phyloP scores from a whole-genome alignment of 2,888 invertebrate species.

The Drosophila nr. medialis region DNA sequence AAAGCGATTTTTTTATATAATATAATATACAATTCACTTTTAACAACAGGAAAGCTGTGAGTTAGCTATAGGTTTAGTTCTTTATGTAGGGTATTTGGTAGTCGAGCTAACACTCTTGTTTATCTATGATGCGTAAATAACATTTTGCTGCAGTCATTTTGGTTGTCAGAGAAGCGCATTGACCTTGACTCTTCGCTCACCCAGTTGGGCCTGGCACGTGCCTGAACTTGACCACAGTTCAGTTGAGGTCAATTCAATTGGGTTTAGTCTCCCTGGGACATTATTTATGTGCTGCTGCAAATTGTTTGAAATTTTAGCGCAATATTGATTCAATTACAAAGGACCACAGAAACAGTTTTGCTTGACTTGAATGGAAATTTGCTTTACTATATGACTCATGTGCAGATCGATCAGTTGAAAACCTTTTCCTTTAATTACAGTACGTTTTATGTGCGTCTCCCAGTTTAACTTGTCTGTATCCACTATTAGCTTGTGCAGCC shows the following conservation, averaged over 20 bases:
- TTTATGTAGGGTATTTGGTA: not conserved
- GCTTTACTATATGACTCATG: not conserved
- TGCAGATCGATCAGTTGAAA: not conserved
- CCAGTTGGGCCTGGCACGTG: slow-evolving; percentile 19
- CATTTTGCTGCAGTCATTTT: slow-evolving; percentile 54
- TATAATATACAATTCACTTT: not conserved
- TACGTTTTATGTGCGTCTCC: not conserved
- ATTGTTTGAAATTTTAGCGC: slow-evolving; percentile 16
- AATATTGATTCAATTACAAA: slow-evolving; percentile 20
- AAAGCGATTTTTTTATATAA: not conserved
- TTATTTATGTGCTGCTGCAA: slow-evolving; percentile 39
- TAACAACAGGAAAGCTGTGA: not conserved
- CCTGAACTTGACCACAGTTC: slow-evolving; percentile 37
- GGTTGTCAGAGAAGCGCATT: slow-evolving; percentile 47
- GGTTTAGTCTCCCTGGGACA: slow-evolving; percentile 5
- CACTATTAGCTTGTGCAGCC: not conserved
- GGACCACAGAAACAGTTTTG: not conserved
- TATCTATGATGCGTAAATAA: not conserved
- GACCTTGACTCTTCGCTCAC: slow-evolving; percentile 65
- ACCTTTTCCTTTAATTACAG: not conserved
- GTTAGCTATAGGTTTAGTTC: too few species aligned
- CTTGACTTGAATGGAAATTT: not conserved
- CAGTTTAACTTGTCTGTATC: not conserved
- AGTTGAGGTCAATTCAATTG: slow-evolving; percentile 5
- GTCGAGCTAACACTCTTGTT: not conserved